phyloP scores from a whole-genome alignment of 1,140 invertebrate genomes.

The Acyrthosiphon pisum region DNA sequence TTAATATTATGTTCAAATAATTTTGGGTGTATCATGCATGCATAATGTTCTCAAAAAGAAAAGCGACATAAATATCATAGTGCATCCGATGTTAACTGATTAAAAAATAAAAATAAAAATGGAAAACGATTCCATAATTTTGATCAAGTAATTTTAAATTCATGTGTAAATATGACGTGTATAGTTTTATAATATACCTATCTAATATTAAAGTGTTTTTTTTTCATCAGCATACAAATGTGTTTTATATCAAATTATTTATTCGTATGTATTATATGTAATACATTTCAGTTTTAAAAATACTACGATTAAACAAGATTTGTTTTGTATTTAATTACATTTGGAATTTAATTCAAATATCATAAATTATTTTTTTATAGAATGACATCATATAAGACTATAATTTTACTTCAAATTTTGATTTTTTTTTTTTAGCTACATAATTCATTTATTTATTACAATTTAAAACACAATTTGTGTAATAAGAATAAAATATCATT shows the following conservation, averaged over 20 bases:
- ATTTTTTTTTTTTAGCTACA: not conserved
- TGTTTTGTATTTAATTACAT: not conserved
- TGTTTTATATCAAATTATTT: not conserved
- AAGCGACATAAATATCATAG: not conserved
- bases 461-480: no score
- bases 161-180: not conserved
- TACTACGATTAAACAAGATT: not conserved
- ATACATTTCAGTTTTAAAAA: not conserved
- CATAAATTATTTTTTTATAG: not conserved
- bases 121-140: not conserved
- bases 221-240: no score
- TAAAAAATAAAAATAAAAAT: not conserved
- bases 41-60: not conserved
- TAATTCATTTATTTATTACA: not conserved
- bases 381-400: not conserved
- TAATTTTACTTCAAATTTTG: not conserved
- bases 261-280: not conserved
- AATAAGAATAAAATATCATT: not conserved
- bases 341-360: not conserved
- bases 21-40: not conserved
- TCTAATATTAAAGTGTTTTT: no score
- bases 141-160: not conserved
- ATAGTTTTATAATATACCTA: no score
- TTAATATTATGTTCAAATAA: not conserved
- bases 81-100: not conserved